A percentile compares a stretch with the other conserved stretches of the same genome.
Conservation (phyloP, 2,797 vertebrate genomes). For the Thripadectes ignobilis region DNA sequence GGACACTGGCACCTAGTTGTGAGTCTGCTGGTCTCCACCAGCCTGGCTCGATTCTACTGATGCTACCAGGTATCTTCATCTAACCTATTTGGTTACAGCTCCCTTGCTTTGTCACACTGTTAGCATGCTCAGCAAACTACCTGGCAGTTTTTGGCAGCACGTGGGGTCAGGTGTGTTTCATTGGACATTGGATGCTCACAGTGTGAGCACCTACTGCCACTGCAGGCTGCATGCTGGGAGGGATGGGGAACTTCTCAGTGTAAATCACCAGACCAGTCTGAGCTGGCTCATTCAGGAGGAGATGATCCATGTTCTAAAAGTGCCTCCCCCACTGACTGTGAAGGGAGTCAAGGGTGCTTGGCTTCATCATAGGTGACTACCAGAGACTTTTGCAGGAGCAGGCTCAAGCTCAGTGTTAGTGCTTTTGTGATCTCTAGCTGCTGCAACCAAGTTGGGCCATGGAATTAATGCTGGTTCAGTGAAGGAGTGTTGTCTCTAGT, state of each 20-base stretch:
- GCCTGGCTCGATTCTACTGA: neutral
- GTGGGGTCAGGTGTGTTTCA: neutral
- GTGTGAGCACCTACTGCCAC: neutral
- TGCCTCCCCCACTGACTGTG: neutral
- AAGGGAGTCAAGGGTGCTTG: neutral
- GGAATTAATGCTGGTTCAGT: neutral
- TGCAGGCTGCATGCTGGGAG: neutral
- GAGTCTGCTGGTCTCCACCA: neutral
- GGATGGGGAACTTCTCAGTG: neutral
- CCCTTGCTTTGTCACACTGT: neutral
- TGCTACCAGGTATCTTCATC: neutral
- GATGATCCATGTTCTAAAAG: neutral
- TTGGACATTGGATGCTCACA: neutral
- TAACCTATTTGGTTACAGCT: neutral
- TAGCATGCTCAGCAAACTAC: neutral
- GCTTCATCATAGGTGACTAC: neutral
- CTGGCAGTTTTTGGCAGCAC: neutral
- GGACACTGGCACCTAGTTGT: neutral
- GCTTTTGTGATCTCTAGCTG: neutral
- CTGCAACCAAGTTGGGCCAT: neutral
- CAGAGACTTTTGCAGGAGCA: neutral
- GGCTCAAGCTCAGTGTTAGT: neutral
- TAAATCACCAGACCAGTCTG: neutral
- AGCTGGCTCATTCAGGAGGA: neutral
- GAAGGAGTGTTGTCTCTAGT: neutral